These are phyloP conservation scores for Thunnus thynnus DNA, from an alignment of 2,113 vertebrate species.

Conservation along the genomic window DNA sequence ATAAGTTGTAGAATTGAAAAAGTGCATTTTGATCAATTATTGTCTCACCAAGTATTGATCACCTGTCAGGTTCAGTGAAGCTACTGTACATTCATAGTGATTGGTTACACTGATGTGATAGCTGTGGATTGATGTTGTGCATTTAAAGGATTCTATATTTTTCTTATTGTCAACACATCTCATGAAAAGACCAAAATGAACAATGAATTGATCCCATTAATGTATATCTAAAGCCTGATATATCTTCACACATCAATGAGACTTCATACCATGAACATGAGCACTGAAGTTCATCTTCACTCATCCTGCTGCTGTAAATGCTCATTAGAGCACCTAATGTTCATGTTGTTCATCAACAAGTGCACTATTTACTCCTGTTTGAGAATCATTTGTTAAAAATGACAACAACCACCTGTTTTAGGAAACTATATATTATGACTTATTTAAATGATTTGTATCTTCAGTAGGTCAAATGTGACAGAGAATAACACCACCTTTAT, in stretches of 20 bases:
- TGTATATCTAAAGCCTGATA: background rate
- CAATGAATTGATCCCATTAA: background rate
- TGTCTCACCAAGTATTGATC: background rate
- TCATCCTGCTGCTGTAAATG: background rate
- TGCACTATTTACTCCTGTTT: background rate
- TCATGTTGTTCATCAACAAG: background rate
- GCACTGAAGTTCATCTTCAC: background rate
- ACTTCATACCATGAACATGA: background rate
- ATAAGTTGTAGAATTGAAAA: background rate
- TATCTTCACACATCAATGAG: background rate
- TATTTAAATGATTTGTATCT: background rate
- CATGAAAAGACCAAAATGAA: background rate
- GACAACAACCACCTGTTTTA: background rate
- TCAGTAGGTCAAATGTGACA: background rate
- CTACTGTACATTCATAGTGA: background rate
- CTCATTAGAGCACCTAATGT: background rate
- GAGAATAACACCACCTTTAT: slow-evolving; percentile 8
- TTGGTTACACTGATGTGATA: background rate
- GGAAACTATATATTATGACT: background rate
- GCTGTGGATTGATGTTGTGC: background rate
- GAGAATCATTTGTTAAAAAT: background rate
- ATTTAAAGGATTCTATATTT: background rate
- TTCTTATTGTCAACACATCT: background rate
- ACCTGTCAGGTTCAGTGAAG: slow-evolving; percentile 1
- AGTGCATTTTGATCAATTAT: background rate